A percentile compares a stretch with the other conserved stretches of the same genome.
phyloP scores from a whole-genome alignment of 2,888 invertebrate genomes.

The Phortica magna region DNA sequence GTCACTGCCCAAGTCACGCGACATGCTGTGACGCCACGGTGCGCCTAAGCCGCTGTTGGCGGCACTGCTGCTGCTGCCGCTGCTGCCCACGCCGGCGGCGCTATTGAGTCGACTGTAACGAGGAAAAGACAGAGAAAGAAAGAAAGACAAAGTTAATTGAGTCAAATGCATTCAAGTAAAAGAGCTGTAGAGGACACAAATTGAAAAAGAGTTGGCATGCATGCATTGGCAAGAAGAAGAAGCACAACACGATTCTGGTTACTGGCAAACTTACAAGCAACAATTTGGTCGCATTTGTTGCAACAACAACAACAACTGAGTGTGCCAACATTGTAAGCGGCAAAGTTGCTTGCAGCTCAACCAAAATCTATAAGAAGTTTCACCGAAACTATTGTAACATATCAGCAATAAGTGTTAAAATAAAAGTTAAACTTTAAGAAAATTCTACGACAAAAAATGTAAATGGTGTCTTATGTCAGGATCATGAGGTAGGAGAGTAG shows the following conservation, averaged over 20 bases:
- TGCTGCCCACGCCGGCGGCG: slow-evolving; percentile 32
- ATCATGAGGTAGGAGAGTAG: not conserved
- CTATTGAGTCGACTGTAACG: slow-evolving; percentile 74
- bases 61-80: slow-evolving; percentile 51
- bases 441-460: not conserved
- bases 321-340: slow-evolving; percentile 9
- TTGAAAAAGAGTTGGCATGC: not conserved
- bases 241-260: slow-evolving; percentile 13
- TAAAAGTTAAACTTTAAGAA: not conserved
- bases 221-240: not conserved
- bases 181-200: not conserved
- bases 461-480: not conserved
- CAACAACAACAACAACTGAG: not conserved
- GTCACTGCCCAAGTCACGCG: slow-evolving; percentile 85
- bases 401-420: not conserved
- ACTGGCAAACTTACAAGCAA: slow-evolving; percentile 60
- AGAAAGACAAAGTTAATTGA: not conserved
- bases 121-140: slow-evolving; percentile 30
- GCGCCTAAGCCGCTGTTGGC: slow-evolving; percentile 66
- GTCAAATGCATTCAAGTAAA: not conserved
- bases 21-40: slow-evolving; percentile 82
- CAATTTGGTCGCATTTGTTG: slow-evolving; percentile 48
- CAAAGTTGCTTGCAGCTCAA: slow-evolving; percentile 21
- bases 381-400: not conserved
- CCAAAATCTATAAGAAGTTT: slow-evolving; percentile 18